Conservation (phyloP, 2,113 vertebrate species). For the Zootoca vivipara region DNA sequence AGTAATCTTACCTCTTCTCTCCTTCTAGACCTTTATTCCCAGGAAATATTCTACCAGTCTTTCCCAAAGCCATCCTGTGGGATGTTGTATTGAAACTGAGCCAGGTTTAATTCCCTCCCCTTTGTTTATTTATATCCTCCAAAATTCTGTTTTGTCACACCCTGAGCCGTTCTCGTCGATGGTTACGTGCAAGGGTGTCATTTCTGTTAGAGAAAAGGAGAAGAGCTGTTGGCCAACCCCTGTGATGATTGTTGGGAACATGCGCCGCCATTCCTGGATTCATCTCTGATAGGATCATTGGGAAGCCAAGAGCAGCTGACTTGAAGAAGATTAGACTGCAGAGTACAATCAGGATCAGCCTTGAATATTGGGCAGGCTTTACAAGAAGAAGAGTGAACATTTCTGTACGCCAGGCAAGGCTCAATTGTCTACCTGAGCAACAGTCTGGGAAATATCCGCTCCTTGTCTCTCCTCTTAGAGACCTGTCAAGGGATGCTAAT, state of each 20-base stretch:
- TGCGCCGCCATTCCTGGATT: background rate
- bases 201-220: background rate
- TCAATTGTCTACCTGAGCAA: background rate
- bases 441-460: background rate
- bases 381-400: background rate
- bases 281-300: no score
- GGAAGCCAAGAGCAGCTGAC: background rate
- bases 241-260: background rate
- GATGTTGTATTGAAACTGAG: background rate
- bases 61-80: background rate
- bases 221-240: background rate
- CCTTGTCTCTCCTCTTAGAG: background rate
- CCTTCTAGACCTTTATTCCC: background rate
- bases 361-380: background rate
- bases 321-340: background rate
- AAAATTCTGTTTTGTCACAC: background rate
- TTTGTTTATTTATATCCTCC: background rate
- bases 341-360: background rate
- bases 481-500: background rate
- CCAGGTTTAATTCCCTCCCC: background rate
- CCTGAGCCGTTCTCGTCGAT: background rate
- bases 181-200: background rate
- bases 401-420: background rate
- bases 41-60: background rate
- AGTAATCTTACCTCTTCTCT: background rate